Evolutionary conservation across 2,888 invertebrate species (phyloP), one percentile per base, ranked within the genome.

Genomic region (Chalcis sispes): DNA sequence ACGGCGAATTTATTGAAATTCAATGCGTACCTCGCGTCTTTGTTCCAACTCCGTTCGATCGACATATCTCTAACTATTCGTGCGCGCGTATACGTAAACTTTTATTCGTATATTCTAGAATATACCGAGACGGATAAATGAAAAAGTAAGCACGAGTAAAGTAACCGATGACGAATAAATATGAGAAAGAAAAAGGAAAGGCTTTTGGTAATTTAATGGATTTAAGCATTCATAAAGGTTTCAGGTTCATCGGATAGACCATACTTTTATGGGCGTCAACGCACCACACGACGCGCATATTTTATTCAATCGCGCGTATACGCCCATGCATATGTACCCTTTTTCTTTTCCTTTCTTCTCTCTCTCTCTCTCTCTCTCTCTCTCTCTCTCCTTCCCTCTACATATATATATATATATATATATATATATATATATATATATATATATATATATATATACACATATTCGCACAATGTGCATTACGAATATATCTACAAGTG

Each of bases 1-100:
- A 78, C 70, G 50, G 79, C 77, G n/a, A 77, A 67, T 48, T 81
- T 80, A 27, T 79, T 80, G 2, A 81, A 72, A 18, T 73, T 78
- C 2, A 82, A 67, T 23, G 80, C 79, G 64, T 77, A 80, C 59
- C 66, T 71, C 5, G 80, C 75, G 13, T 79, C 79, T 54, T 78
- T 50, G 58, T 67, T 80, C 82, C 80, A 82, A 61, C 4, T 10
- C 5, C 8, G 40, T 40, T 56, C 46, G 7, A 0, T 7, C 20
- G 10, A 1, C 5, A 4, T 29, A 18, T 32, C 52, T 20, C 13
- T 8, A 27, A 42, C 50, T 25, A 2, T 36, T n/a, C 56, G 36
- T 36, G 1, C 25, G 3, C 5, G 20, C 50, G 29, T 42, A 18
- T 15, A n/a, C n/a, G n/a, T n/a, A n/a, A n/a, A n/a, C n/a, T n/a